phyloP scores from a whole-genome alignment of 2,113 vertebrate genomes.

The Platysternon megacephalum region DNA sequence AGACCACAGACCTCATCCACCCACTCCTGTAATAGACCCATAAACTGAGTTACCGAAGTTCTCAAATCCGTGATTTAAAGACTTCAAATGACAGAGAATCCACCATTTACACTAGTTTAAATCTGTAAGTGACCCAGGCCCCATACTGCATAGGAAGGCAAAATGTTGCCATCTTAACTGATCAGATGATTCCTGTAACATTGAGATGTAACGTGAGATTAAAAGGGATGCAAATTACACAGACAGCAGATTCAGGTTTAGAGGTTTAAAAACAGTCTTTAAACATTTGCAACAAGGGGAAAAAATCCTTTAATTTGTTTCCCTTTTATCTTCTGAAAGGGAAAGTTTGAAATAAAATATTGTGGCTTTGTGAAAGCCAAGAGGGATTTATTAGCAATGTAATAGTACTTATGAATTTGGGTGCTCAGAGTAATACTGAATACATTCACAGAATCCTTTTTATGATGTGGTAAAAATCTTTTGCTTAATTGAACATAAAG shows the following conservation, averaged over 20 bases:
- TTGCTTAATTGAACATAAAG: background rate
- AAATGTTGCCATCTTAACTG: background rate
- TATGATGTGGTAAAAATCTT: accelerated
- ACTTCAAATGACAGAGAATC: background rate
- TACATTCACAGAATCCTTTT: background rate
- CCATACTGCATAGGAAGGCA: background rate
- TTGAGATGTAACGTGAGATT: background rate
- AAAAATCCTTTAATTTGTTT: accelerated
- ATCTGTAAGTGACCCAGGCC: background rate
- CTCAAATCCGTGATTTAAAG: too few species aligned
- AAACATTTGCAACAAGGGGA: background rate
- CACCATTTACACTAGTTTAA: background rate
- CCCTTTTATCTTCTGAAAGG: background rate
- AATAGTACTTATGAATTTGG: accelerated
- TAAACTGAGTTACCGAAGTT: background rate
- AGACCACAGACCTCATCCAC: background rate
- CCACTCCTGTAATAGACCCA: background rate
- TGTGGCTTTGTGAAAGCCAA: background rate
- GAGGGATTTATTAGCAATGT: background rate
- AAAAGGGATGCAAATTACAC: accelerated
- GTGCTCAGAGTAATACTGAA: background rate
- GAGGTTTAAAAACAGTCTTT: background rate
- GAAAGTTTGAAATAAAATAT: background rate
- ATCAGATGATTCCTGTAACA: background rate
- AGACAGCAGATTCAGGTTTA: background rate